Evolutionary conservation across 2,797 vertebrate species (phyloP).

Genomic region (Ctenopoma kingsleyae): DNA sequence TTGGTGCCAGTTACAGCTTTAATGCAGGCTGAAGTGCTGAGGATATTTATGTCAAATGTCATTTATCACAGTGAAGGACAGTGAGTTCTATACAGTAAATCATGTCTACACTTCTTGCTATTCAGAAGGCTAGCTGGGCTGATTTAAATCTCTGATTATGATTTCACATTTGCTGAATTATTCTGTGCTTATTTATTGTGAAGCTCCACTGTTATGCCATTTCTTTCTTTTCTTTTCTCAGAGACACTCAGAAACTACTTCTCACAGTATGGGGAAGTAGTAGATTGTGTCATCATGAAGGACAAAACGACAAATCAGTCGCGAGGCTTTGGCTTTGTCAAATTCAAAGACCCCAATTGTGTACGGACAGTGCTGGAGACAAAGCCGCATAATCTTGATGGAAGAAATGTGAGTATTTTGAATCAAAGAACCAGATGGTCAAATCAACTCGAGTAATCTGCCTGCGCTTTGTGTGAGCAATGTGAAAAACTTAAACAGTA

Average conservation of each 20-base stretch:
- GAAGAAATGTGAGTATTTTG: constrained; percentile 94
- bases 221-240: constrained; percentile 75
- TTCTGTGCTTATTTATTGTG: constrained; percentile 17
- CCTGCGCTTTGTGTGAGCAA: constrained; percentile 16
- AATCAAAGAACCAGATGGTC: constrained; percentile 49
- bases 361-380: constrained; percentile 98
- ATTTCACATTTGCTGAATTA: constrained; percentile 12
- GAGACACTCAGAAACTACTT: constrained; percentile 99
- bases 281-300: constrained; percentile 99
- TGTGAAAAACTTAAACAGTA: constrained; percentile 32
- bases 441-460: constrained; percentile 48
- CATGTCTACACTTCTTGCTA: constrained; percentile 19
- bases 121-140: constrained; percentile 25
- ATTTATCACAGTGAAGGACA: constrained; percentile 36
- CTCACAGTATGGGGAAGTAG: constrained; percentile 98
- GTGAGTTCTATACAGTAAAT: constrained; percentile 21
- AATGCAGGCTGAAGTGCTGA: constrained; percentile 35
- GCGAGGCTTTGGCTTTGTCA: constrained; percentile 99
- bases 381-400: constrained; percentile 97
- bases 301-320: constrained; percentile 99
- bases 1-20: constrained; percentile 30
- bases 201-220: constrained; percentile 27
- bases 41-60: constrained; percentile 38
- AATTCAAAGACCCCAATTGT: constrained; percentile 99
- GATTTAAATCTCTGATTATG: constrained; percentile 17